phyloP scores from a whole-genome alignment of 2,113 vertebrate species.

The Microtus montanus region DNA sequence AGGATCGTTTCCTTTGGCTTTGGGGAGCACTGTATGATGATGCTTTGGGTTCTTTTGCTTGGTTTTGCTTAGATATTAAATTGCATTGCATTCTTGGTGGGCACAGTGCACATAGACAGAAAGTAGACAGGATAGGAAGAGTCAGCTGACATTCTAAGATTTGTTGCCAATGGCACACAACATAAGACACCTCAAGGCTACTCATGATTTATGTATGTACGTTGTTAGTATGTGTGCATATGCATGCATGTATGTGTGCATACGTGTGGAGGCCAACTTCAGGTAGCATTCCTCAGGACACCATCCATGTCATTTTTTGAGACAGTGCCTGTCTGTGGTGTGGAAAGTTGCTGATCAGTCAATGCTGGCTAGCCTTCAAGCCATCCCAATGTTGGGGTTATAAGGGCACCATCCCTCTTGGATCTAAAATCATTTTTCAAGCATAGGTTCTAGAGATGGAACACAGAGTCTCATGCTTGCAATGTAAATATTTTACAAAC shows the following conservation, averaged over 20 bases:
- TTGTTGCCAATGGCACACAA: not conserved
- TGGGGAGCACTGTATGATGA: not conserved
- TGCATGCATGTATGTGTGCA: not conserved
- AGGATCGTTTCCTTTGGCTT: constrained; percentile 45
- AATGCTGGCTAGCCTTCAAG: not conserved
- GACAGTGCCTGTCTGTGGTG: not conserved
- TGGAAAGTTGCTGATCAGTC: not conserved
- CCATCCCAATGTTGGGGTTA: not conserved
- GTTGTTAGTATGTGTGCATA: not conserved
- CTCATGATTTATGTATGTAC: not conserved
- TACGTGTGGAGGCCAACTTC: not conserved
- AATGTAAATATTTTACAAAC: not conserved
- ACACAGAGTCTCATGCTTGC: too few relatives aligned
- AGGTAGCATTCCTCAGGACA: not conserved
- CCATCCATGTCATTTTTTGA: not conserved
- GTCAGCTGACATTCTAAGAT: not conserved
- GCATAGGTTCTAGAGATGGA: not conserved
- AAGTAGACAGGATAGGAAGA: not conserved
- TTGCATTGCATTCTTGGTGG: not conserved
- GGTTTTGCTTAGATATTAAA: constrained; percentile 48
- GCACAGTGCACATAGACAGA: not conserved
- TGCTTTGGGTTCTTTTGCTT: constrained; percentile 26
- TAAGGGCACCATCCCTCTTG: too few relatives aligned
- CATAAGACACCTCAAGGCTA: not conserved
- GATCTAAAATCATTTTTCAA: too few relatives aligned